A percentile compares a stretch with the other conserved stretches of the same genome.
Evolutionary conservation across 1,140 invertebrate species (phyloP).

Genomic region (Aphelinus atriplicis): DNA sequence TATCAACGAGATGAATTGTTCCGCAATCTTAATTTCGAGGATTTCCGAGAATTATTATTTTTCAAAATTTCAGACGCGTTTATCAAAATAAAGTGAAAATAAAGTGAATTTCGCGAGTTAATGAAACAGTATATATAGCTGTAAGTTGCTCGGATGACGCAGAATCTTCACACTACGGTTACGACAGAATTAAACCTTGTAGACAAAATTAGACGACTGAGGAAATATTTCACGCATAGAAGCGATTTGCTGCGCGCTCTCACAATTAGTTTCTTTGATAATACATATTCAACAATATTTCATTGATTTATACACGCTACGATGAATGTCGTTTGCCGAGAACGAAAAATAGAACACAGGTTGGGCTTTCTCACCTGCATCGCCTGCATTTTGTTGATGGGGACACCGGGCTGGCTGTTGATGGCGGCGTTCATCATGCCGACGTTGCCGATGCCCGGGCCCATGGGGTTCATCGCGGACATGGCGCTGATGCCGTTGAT

Average conservation of each 20-base stretch:
- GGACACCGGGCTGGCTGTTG: conserved; percentile 66
- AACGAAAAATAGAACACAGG: not conserved
- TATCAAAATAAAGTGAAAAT: no score
- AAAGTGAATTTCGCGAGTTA: no score
- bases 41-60: no score
- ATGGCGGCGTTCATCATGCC: conserved; percentile 72
- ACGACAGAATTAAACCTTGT: conserved; percentile 38
- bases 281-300: no score
- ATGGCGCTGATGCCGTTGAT: conserved; percentile 65
- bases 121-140: no score
- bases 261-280: no score
- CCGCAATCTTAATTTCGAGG: no score
- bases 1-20: no score
- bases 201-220: conserved; percentile 36
- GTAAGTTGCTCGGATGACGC: conserved; percentile 10
- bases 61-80: no score
- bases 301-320: no score
- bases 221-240: conserved; percentile 35
- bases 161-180: conserved; percentile 13
- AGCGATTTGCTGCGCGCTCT: conserved; percentile 20
- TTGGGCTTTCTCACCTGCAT: conserved; percentile 67
- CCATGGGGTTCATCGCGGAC: conserved; percentile 71
- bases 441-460: conserved; percentile 72
- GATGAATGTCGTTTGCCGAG: no score
- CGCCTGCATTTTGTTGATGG: conserved; percentile 65